Base-by-base conservation (phyloP, 2,797 vertebrate species). In the Malurus splendens region DNA sequence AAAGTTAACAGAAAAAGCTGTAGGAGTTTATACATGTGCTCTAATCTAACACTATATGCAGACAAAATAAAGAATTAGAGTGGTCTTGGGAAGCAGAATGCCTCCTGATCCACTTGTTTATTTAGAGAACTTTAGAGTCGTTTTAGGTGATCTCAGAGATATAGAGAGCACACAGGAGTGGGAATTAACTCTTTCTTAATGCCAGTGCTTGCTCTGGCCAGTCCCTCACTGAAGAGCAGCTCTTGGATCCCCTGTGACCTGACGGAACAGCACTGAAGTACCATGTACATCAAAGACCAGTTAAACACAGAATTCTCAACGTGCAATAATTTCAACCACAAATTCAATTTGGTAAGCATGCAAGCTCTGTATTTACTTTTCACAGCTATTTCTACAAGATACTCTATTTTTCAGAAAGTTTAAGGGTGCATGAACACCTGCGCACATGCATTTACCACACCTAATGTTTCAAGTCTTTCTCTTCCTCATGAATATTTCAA, bases 401-500 rank as follows among this genome's bases (percentile, higher is more conserved):
- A 36, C 3, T 56, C 16, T 75, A 18, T 61, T 80, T 77, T 27
- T 77, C 1, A 9, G 50, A 48, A 85, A 27, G 22, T 42, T 76
- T 66, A 45, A 68, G 22, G 27, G 7, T 36, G 6, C 3, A 4
- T 15, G 8, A 67, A 57, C 13, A 51, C 39, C 24, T 50, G 18
- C 0, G 0, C 12, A 30, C 1, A 2, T 7, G n/a, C 30, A 10
- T 32, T 88, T 85, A 28, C 18, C 22, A 25, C 27, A 10, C 12
- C 8, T 33, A 56, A 47, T 19, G n/a, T 59, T 80, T 80, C n/a
- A 67, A 64, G 20, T 51, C 18, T 25, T 90, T 60, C 42, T 67
- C 14, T 82, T 80, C 28, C 27, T 72, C 50, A 66, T 44, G 30
- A 86, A 52, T 89, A 71, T 85, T 89, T 87, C 55, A 85, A 23